Conservation (phyloP, 2,797 vertebrate species). For the Myotis vivesi region DNA sequence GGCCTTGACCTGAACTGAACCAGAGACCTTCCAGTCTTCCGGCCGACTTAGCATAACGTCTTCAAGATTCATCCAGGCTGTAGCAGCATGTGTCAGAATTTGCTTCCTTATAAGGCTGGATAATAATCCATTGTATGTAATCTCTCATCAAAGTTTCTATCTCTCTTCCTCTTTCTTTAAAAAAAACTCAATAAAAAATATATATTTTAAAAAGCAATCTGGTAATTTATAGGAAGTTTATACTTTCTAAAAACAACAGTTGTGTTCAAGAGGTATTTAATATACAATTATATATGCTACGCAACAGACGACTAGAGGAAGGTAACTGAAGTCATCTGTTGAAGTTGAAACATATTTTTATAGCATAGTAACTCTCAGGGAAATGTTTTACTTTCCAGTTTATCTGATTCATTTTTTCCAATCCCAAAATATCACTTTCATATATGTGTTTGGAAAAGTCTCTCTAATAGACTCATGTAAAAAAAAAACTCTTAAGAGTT, state of each 20-base stretch:
- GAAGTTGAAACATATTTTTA: slow-evolving; percentile 81
- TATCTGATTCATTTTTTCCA: slow-evolving; percentile 84
- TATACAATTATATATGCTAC: not conserved
- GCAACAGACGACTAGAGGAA: not conserved
- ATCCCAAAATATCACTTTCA: slow-evolving; percentile 75
- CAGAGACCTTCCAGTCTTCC: no score
- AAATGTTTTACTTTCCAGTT: slow-evolving; percentile 74
- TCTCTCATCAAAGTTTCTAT: not conserved
- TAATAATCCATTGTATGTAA: no score
- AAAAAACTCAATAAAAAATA: not conserved
- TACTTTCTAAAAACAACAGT: not conserved
- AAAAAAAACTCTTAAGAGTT: not conserved
- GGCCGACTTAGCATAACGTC: no score
- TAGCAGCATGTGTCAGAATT: no score
- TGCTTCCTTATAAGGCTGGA: no score
- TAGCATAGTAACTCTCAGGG: slow-evolving; percentile 76
- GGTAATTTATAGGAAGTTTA: not conserved
- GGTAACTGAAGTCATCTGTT: slow-evolving; percentile 75
- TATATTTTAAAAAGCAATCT: not conserved
- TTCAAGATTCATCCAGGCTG: no score
- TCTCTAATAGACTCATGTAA: not conserved
- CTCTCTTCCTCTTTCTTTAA: not conserved
- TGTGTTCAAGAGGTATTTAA: not conserved
- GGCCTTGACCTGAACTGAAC: no score
- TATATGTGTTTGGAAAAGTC: slow-evolving; percentile 70